Evolutionary conservation across 2,113 vertebrate genomes (phyloP).

Genomic region (Antigone vipio): DNA sequence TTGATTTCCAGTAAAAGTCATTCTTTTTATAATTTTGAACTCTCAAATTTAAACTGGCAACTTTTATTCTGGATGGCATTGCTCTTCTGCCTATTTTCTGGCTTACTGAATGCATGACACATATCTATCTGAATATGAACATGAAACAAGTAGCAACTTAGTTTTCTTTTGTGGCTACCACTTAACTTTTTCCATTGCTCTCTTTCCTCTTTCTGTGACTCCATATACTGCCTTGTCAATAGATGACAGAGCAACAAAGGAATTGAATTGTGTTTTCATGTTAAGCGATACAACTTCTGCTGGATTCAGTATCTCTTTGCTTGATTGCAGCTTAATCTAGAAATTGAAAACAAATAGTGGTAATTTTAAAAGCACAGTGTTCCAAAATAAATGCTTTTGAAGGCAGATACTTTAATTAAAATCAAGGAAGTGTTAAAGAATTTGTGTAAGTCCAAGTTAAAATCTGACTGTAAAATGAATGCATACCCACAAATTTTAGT

Average conservation of each 20-base stretch:
- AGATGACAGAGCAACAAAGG: slow-evolving; percentile 84
- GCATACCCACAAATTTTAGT: background rate
- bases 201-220: slow-evolving; percentile 67
- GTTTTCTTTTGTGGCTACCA: background rate
- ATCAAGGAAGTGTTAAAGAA: background rate
- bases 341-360: background rate
- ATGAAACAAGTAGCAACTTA: background rate
- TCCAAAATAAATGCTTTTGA: background rate
- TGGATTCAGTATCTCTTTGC: slow-evolving; percentile 62
- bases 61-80: background rate
- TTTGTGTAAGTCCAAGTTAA: background rate
- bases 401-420: background rate
- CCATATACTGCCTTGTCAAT: slow-evolving; percentile 82
- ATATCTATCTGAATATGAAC: background rate
- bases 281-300: slow-evolving; percentile 69
- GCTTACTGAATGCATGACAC: background rate
- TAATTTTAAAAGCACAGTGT: background rate
- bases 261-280: slow-evolving; percentile 67
- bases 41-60: background rate
- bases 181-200: slow-evolving; percentile 76
- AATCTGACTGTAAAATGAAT: background rate
- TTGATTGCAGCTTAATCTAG: slow-evolving; percentile 75
- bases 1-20: accelerated
- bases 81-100: background rate
- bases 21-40: background rate